phyloP scores from a whole-genome alignment of 92 coral and sea anemone genomes.

The Muricea muricata region DNA sequence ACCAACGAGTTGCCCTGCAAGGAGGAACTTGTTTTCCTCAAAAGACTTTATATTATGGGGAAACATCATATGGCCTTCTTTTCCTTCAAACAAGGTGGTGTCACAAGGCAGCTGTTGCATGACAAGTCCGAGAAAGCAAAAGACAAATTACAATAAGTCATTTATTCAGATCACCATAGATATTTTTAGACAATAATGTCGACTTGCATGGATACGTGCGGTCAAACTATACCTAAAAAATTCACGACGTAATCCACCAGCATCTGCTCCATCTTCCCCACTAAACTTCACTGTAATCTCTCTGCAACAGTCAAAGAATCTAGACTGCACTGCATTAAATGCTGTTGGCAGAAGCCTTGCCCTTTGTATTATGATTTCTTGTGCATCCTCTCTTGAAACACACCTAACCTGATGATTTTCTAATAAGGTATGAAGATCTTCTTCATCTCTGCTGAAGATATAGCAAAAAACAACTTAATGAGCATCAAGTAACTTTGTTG shows the following conservation, averaged over 20 bases:
- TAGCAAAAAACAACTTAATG: no score
- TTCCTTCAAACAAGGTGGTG: slow-evolving; percentile 44
- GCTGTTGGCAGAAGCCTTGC: slow-evolving; percentile 32
- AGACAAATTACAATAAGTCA: no score
- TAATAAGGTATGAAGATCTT: not conserved
- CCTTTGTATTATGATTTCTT: not conserved
- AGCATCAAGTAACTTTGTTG: no score
- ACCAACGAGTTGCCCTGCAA: slow-evolving; percentile 50
- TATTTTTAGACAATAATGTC: no score
- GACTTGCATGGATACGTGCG: no score
- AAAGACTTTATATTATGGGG: slow-evolving; percentile 46
- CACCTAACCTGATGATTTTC: not conserved
- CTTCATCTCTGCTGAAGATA: not conserved
- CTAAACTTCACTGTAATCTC: slow-evolving; percentile 37
- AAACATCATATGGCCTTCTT: slow-evolving; percentile 47
- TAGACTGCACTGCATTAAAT: slow-evolving; percentile 2
- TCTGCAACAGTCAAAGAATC: slow-evolving; percentile 15
- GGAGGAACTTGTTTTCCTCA: slow-evolving; percentile 48
- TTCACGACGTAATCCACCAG: slow-evolving; percentile 31
- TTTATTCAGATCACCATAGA: no score
- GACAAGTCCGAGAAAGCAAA: slow-evolving; percentile 27
- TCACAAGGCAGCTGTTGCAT: slow-evolving; percentile 28
- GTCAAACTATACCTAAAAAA: slow-evolving; percentile 41
- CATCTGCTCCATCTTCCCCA: slow-evolving; percentile 51
- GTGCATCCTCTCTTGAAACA: not conserved